These are phyloP conservation scores for Pteria penguin DNA, from an alignment of 2,888 invertebrate genomes.

Conservation along the genomic window DNA sequence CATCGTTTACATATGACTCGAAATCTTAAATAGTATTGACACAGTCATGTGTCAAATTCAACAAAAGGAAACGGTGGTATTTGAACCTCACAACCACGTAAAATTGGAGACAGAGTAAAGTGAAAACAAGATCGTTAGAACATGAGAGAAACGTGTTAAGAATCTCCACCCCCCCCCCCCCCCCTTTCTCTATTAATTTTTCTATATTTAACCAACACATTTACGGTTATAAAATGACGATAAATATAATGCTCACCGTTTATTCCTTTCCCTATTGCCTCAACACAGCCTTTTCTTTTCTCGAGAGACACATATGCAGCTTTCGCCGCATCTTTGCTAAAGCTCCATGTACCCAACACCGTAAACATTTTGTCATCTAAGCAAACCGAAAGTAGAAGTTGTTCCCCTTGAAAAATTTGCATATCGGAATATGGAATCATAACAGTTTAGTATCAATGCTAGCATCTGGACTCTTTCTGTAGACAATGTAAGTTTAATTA, in stretches of 20 bases:
- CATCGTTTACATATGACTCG: not conserved
- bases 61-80: not conserved
- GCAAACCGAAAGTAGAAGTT: not conserved
- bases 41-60: not conserved
- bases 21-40: not conserved
- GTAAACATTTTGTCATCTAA: not conserved
- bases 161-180: too few relatives aligned
- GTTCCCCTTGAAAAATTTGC: constrained; percentile 6
- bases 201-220: too few relatives aligned
- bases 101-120: too few relatives aligned
- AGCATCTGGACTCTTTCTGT: too few relatives aligned
- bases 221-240: too few relatives aligned
- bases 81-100: too few relatives aligned
- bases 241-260: constrained; percentile 46
- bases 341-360: constrained; percentile 59
- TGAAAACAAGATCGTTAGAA: too few relatives aligned
- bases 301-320: constrained; percentile 22
- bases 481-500: too few relatives aligned
- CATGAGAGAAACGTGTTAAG: too few relatives aligned
- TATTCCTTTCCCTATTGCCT: constrained; percentile 52
- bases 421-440: not conserved
- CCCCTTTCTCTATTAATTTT: not conserved
- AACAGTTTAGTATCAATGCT: not conserved
- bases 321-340: constrained; percentile 47
- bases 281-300: constrained; percentile 28